Conservation (phyloP, 2,113 vertebrate species). For the Notiomystis cincta region DNA sequence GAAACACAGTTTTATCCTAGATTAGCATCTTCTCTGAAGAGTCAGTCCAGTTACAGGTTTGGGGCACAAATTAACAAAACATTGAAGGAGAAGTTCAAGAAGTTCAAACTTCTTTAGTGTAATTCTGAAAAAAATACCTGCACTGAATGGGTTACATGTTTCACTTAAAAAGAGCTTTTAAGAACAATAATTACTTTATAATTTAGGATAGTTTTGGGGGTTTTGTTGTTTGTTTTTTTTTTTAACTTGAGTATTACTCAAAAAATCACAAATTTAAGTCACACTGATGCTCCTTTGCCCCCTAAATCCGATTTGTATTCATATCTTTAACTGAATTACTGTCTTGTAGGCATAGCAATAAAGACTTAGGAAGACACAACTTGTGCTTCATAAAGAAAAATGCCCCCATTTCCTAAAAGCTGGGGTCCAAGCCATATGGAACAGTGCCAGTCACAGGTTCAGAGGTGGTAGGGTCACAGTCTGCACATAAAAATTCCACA, state of each 20-base stretch:
- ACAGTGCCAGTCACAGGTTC: not conserved
- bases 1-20: not conserved
- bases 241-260: not conserved
- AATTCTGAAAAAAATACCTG: not conserved
- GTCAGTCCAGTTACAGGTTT: not conserved
- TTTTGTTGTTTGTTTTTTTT: not conserved
- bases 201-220: not conserved
- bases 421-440: not conserved
- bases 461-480: not conserved
- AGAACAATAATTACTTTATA: not conserved
- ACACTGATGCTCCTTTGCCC: not conserved
- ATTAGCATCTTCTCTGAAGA: not conserved
- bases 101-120: not conserved
- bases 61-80: not conserved
- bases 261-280: not conserved
- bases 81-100: not conserved
- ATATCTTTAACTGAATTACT: not conserved
- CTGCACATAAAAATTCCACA: not conserved
- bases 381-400: not conserved
- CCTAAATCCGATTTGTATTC: not conserved
- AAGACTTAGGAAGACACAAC: not conserved
- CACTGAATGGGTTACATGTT: accelerated
- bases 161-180: not conserved
- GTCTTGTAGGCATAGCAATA: not conserved
- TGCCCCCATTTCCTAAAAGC: not conserved